A percentile compares a stretch with the other conserved stretches of the same genome.
Evolutionary conservation across 2,888 invertebrate species (phyloP).

Genomic region (Conomelus anceps): DNA sequence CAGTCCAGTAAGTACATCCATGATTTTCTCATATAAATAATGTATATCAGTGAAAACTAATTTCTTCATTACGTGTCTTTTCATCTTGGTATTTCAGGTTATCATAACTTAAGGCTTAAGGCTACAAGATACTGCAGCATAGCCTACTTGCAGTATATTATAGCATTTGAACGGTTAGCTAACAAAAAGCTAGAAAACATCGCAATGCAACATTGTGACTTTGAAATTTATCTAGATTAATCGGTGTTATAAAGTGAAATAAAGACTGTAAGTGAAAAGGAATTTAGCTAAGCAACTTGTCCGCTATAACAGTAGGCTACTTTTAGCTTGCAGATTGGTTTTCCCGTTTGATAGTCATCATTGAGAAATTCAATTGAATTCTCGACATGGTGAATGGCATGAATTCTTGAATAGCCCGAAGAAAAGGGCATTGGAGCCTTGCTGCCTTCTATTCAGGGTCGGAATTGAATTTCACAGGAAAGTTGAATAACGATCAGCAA

Average conservation of each 20-base stretch:
- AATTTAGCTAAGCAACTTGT: neutral
- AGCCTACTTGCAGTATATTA: neutral
- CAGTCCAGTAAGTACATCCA: too few relatives aligned
- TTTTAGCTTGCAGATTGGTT: neutral
- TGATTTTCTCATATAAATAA: too few relatives aligned
- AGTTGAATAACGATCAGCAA: neutral
- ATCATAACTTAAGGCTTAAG: too few relatives aligned
- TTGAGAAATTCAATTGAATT: neutral
- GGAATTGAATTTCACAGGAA: neutral
- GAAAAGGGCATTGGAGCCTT: neutral
- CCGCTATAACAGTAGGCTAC: neutral
- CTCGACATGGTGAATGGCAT: neutral
- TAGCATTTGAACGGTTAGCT: neutral
- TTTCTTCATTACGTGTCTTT: too few relatives aligned
- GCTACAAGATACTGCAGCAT: too few relatives aligned
- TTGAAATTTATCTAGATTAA: neutral
- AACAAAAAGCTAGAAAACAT: neutral
- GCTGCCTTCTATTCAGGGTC: neutral
- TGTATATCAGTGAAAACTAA: too few relatives aligned
- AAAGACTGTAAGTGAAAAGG: neutral
- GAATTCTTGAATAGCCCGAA: neutral
- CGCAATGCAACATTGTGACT: neutral
- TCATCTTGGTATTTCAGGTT: too few relatives aligned
- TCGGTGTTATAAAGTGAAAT: neutral
- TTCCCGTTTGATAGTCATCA: neutral